Base-by-base conservation (phyloP, 2,113 vertebrate species). In the Bufo gargarizans region DNA sequence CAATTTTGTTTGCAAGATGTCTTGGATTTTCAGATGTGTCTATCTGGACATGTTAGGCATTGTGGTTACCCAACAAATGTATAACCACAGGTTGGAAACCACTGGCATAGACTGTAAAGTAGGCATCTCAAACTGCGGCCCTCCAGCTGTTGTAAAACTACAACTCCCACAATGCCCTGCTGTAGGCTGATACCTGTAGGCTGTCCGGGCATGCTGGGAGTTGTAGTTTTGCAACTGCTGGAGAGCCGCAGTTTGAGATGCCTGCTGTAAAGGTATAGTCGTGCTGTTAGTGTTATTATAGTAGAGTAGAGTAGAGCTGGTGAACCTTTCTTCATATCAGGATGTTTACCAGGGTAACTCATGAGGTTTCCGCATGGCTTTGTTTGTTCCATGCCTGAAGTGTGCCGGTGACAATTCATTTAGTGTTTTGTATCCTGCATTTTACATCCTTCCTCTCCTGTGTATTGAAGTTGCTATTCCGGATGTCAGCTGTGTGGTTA, bases 361-460 rank as follows among this genome's bases (percentile, higher is more conserved):
- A 76, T 71, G 13, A 82, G 49, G 86, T 76, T 88, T 83, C 71
- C 58, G 69, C 55, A 53, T 22, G 14, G 13, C 4, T 50, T 43
- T 83, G 63, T 76, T 76, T 88, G 65, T 87, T 82, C 67, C 20
- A 67, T 74, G 9, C 65, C 63, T 19, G 53, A 17, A 86, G 61
- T 55, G 14, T 50, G 19, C 86, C 49, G 43, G 12, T 82, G 86
- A 72, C 65, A 22, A 63, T 82, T 72, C 78, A 82, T 83, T 83
- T 56, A 65, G 5, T 65, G 85, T 16, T 49, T 82, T 76, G 86
- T 84, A 88, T 88, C 80, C 87, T 83, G 71, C 47, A 77, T 63
- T 82, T 65, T 47, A 77, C 45, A 83, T 77, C 80, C 87, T 88
- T 88, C 87, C 87, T 83, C 87, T 69, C 80, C 61, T 33, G 71